phyloP scores from a whole-genome alignment of 2,797 vertebrate genomes.

The Rhinatrema bivittatum region DNA sequence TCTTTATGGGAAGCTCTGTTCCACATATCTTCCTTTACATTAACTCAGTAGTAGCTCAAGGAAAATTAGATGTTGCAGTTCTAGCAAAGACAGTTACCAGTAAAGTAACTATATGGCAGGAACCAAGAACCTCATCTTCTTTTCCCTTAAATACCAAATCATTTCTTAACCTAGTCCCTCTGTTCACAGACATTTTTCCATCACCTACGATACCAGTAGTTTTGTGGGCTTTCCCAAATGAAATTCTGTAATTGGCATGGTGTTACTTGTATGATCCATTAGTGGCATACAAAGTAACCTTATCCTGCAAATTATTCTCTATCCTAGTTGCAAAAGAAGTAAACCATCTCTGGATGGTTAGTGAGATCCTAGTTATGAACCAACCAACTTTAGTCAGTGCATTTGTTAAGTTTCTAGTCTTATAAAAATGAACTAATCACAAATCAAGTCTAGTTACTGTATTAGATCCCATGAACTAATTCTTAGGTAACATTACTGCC shows the following conservation, averaged over 20 bases:
- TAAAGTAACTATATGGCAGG: conserved; percentile 12
- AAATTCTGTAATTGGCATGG: neutral
- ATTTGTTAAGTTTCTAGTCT: too few relatives aligned
- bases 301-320: neutral
- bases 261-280: too few relatives aligned
- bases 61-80: conserved; percentile 20
- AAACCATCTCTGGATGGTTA: conserved; percentile 1
- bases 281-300: too few relatives aligned
- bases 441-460: conserved; percentile 8
- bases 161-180: conserved; percentile 11
- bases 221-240: conserved; percentile 1
- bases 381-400: too few relatives aligned
- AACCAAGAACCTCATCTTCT: conserved; percentile 19
- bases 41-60: too few relatives aligned
- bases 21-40: too few relatives aligned
- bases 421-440: conserved; percentile 8
- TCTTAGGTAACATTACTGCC: conserved; percentile 19
- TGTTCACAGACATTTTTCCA: too few relatives aligned
- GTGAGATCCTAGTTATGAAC: too few relatives aligned
- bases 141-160: conserved; percentile 7
- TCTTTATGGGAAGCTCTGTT: too few relatives aligned
- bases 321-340: fast-evolving
- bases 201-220: neutral
- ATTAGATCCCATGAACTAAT: neutral
- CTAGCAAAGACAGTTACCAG: conserved; percentile 37